Evolutionary conservation across 2,888 invertebrate genomes (phyloP), one percentile per base, ranked within the genome.

Genomic region (Tetheella fluctuosa): DNA sequence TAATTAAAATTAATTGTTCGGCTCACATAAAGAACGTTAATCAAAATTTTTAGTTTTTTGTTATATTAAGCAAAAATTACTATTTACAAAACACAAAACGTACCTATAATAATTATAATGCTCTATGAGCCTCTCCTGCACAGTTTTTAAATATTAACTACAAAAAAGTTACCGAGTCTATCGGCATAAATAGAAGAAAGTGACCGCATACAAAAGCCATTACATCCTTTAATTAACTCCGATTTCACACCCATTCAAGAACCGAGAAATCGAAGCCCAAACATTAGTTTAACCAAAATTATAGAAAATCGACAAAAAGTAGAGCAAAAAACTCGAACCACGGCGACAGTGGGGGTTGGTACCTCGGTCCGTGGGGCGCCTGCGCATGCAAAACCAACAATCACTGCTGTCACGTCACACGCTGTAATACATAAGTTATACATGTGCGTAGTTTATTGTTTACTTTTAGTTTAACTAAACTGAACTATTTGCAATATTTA

Each of bases 241-340:
- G 83, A 93, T 93, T 93, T 93, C 93, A 93, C 93, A 91, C 91
- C 83, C 88, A 89, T 91, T 92, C 90, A 93, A 88, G 93, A 93
- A 92, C 93, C 93, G 91, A 90, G 88, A 91, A 93, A 93, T 93
- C 90, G 90, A 88, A 92, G 88, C 84, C 89, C 93, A 93, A 93
- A 93, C 93, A 93, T 91, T 92, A 90, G 92, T 90, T 92, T 92
- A 90, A 86, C 89, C 86, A 79, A 90, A 89, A 92, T 92, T 93
- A 93, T 83, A 84, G 85, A 86, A 90, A 91, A 90, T 81, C 84
- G 84, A 91, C 89, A 91, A 92, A 91, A 92, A 91, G 63, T 63
- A 53, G 52, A 61, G 75, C 83, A 90, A 91, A 91, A 92, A 89
- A 69, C 12, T 3, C 63, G 73, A 76, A 79, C 84, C 86, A 83